Conservation (phyloP, 2,888 invertebrate genomes). For the Meloe dianella region DNA sequence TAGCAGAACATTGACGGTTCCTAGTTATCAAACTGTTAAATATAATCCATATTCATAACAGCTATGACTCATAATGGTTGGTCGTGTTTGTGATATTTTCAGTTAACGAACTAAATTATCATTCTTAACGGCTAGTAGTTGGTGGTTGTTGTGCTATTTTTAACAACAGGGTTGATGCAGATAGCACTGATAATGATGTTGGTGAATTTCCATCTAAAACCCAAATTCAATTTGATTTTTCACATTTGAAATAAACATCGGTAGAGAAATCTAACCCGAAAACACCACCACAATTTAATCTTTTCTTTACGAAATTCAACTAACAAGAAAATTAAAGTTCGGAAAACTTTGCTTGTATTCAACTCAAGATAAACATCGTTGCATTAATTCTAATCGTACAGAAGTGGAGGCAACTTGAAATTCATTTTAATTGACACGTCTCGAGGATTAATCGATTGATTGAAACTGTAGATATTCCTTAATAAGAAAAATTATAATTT, state of each 20-base stretch:
- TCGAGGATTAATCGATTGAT: slow-evolving; percentile 1
- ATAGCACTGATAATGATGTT: not conserved
- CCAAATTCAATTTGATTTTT: no score
- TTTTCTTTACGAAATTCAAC: not conserved
- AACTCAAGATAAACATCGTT: not conserved
- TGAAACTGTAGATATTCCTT: not conserved
- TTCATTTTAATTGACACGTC: slow-evolving; percentile 8
- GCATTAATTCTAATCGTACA: not conserved
- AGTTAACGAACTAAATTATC: not conserved
- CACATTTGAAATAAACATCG: no score
- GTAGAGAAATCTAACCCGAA: not conserved
- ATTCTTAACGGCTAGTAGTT: not conserved
- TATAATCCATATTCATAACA: slow-evolving; percentile 9
- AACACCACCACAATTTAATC: not conserved
- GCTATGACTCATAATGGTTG: not conserved
- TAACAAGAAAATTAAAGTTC: not conserved
- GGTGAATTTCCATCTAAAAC: not conserved
- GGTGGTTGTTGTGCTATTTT: not conserved
- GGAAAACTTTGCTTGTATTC: not conserved
- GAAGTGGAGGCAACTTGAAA: not conserved
- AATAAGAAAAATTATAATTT: not conserved
- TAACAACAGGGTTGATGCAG: not conserved
- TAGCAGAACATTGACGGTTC: not conserved
- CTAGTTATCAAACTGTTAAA: slow-evolving; percentile 6
- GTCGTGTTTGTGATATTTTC: not conserved